Percentiles rank a stretch among this genome's conserved stretches.
phyloP scores from a whole-genome alignment of 2,113 vertebrate species.

The Hassar affinis region DNA sequence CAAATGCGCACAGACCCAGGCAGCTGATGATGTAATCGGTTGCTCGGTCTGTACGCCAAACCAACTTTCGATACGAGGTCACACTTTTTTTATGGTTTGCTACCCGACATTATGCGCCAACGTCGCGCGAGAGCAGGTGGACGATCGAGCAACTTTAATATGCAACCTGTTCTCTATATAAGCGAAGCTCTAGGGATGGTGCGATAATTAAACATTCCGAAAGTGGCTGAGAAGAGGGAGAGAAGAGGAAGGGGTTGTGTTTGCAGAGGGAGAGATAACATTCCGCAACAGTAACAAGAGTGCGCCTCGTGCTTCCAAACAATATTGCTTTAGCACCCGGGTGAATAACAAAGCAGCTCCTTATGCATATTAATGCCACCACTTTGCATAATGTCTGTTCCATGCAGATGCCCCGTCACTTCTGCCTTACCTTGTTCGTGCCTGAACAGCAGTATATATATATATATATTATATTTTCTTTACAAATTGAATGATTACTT shows the following conservation, averaged over 20 bases:
- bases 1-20: not conserved
- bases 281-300: conserved; percentile 61
- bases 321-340: conserved; percentile 66
- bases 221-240: conserved; percentile 48
- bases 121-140: not conserved
- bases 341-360: conserved; percentile 68
- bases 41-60: not conserved
- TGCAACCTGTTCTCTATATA: conserved; percentile 49
- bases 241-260: conserved; percentile 54
- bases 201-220: conserved; percentile 64
- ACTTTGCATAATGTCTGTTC: conserved; percentile 81
- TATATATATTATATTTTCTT: no score
- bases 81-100: conserved; percentile 32
- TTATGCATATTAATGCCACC: conserved; percentile 82
- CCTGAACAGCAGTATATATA: conserved; percentile 81
- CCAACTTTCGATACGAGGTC: not conserved
- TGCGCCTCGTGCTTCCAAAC: conserved; percentile 57
- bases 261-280: conserved; percentile 63
- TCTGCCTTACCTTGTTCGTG: conserved; percentile 70
- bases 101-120: not conserved
- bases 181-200: conserved; percentile 52
- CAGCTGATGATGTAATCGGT: conserved; percentile 29
- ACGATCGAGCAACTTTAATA: conserved; percentile 14
- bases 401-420: conserved; percentile 64
- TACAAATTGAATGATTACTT: conserved; percentile 50